Conservation (phyloP, 2,113 vertebrate genomes). For the Nipponia nippon region DNA sequence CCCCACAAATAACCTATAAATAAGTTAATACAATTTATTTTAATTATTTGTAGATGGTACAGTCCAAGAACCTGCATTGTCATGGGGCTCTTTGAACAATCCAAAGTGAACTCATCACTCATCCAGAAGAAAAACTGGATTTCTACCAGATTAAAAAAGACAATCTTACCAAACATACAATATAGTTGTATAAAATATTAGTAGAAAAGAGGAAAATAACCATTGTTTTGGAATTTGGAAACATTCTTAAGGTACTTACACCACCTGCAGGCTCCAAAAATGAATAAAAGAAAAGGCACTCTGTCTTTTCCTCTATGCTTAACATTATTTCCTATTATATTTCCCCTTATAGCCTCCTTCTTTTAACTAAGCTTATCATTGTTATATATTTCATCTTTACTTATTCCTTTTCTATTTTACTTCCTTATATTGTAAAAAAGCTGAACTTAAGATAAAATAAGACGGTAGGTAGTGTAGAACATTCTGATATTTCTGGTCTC, state of each 20-base stretch:
- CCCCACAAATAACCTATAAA: neutral
- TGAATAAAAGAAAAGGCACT: neutral
- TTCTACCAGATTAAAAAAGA: neutral
- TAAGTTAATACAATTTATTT: neutral
- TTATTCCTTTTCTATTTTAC: neutral
- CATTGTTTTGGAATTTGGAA: neutral
- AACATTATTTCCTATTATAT: neutral
- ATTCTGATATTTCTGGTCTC: neutral
- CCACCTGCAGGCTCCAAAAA: conserved; percentile 4
- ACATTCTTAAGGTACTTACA: neutral
- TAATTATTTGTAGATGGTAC: neutral
- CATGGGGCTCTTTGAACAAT: neutral
- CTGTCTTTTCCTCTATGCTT: neutral
- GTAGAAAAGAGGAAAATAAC: neutral
- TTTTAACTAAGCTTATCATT: neutral
- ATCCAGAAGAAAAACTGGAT: neutral
- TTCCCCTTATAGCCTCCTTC: neutral
- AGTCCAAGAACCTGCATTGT: neutral
- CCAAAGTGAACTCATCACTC: neutral
- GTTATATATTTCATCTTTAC: neutral
- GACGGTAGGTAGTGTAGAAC: neutral
- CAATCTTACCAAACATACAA: neutral
- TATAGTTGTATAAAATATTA: neutral
- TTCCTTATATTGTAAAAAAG: neutral
- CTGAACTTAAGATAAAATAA: neutral